phyloP scores from a whole-genome alignment of 2,888 invertebrate genomes.

The Aphodius sticticus region DNA sequence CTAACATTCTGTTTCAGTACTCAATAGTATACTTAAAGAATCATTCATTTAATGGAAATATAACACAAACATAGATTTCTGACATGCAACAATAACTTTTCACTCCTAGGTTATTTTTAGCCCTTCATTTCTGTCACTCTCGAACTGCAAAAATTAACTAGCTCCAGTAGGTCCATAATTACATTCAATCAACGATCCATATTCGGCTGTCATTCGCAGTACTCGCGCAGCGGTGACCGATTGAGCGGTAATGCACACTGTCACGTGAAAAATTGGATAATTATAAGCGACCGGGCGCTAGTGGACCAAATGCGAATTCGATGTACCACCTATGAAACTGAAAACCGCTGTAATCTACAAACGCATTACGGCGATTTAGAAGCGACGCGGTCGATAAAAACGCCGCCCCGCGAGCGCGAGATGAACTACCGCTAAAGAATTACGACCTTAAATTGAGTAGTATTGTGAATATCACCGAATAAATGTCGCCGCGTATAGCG shows the following conservation, averaged over 20 bases:
- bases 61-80: too few species aligned
- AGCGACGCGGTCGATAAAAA: background rate
- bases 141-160: background rate
- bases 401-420: background rate
- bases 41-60: too few species aligned
- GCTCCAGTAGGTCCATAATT: background rate
- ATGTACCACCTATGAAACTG: background rate
- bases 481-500: background rate
- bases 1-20: too few species aligned
- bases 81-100: too few species aligned
- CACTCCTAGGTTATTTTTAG: too few species aligned
- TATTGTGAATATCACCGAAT: background rate
- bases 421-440: background rate
- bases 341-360: conserved; percentile 4
- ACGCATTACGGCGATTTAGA: background rate
- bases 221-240: background rate
- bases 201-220: background rate
- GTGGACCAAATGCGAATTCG: background rate
- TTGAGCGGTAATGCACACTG: background rate
- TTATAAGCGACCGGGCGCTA: too few species aligned
- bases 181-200: background rate
- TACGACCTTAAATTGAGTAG: background rate
- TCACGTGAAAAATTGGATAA: background rate
- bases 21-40: too few species aligned
- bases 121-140: background rate